A percentile compares a stretch with the other conserved stretches of the same genome.
phyloP scores from a whole-genome alignment of 2,113 vertebrate genomes.

The Elephas maximus region DNA sequence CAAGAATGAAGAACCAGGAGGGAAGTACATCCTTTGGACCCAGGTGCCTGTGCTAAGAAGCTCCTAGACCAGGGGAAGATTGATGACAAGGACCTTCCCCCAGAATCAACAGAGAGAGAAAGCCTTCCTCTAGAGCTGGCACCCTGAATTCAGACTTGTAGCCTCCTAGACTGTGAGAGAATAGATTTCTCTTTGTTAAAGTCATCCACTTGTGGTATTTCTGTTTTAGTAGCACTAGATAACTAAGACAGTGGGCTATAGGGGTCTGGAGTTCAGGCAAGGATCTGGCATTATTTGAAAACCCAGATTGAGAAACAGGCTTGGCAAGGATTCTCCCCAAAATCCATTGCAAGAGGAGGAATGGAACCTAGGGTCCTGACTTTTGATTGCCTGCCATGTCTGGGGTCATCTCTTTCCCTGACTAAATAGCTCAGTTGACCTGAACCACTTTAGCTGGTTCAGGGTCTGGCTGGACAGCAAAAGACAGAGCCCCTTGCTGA shows the following conservation, averaged over 20 bases:
- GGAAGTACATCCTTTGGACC: no score
- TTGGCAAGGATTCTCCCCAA: background rate
- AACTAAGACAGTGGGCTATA: background rate
- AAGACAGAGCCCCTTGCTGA: background rate
- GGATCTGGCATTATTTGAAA: conserved; percentile 32
- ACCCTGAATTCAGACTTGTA: no score
- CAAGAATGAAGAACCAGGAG: no score
- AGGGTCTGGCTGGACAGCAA: background rate
- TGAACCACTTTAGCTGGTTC: background rate
- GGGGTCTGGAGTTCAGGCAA: background rate
- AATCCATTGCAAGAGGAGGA: background rate
- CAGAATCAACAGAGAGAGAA: no score
- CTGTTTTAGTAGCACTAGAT: no score
- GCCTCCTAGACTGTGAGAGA: no score
- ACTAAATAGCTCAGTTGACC: background rate
- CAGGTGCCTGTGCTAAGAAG: no score
- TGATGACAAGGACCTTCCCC: no score
- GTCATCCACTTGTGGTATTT: no score
- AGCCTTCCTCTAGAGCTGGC: no score
- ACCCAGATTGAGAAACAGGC: background rate
- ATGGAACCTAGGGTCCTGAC: background rate
- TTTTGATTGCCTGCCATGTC: background rate
- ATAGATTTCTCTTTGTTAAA: no score
- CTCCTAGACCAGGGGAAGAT: no score
- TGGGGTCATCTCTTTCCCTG: background rate